Evolutionary conservation across 2,797 vertebrate species (phyloP).

Genomic region (Zenarchopterus dispar): DNA sequence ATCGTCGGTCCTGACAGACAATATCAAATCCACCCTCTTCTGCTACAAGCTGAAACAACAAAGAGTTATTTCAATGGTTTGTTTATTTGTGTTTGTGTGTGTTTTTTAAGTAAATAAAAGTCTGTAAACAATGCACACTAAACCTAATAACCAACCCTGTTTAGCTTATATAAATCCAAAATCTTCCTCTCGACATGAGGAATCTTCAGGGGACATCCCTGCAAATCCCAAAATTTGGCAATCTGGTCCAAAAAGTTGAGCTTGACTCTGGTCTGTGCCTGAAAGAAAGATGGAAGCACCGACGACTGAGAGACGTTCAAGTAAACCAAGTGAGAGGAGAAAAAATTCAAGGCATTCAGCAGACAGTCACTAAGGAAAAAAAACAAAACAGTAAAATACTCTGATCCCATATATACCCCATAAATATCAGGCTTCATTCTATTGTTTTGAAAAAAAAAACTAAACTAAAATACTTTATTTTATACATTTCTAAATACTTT

Average conservation of each 20-base stretch:
- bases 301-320: no score
- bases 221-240: constrained; percentile 98
- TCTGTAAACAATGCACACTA: background rate
- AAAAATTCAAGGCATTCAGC: no score
- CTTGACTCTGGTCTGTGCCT: constrained; percentile 97
- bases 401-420: no score
- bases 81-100: background rate
- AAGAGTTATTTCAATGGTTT: background rate
- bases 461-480: no score
- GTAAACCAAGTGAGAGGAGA: no score
- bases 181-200: constrained; percentile 97
- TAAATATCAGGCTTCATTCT: no score
- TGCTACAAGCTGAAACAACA: constrained; percentile 87
- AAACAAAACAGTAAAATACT: no score
- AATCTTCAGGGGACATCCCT: constrained; percentile 94
- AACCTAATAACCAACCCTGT: constrained; percentile 82
- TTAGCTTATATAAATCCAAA: constrained; percentile 93
- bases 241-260: constrained; percentile 99
- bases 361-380: no score
- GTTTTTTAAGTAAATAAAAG: background rate
- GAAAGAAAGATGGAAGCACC: constrained; percentile 3
- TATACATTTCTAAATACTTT: no score
- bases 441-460: no score
- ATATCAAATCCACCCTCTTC: constrained; percentile 97
- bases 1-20: constrained; percentile 93